phyloP scores from a whole-genome alignment of 2,797 vertebrate genomes.

The Muscicapa striata region DNA sequence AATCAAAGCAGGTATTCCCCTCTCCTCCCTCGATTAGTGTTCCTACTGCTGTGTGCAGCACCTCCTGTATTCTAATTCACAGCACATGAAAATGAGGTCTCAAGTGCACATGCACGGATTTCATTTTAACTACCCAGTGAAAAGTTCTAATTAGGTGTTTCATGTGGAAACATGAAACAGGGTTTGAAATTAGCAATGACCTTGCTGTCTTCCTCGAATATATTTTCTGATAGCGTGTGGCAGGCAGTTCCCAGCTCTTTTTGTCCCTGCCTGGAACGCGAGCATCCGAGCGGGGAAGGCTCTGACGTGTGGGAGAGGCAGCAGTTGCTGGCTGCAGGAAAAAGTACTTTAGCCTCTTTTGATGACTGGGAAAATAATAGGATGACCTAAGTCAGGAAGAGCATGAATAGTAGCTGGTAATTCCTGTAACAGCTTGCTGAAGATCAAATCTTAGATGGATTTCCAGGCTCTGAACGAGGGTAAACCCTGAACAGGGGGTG shows the following conservation, averaged over 20 bases:
- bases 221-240: not conserved
- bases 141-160: conserved; percentile 64
- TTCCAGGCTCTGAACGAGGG: not conserved
- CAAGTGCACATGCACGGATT: not conserved
- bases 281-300: fast-evolving
- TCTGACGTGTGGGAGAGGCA: not conserved
- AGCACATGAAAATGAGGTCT: conserved; percentile 41
- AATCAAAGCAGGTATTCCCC: conserved; percentile 44
- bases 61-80: conserved; percentile 33
- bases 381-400: conserved; percentile 56
- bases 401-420: conserved; percentile 3
- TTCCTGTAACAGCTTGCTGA: conserved; percentile 23
- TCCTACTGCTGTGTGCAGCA: not conserved
- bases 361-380: conserved; percentile 33
- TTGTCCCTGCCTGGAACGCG: not conserved
- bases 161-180: conserved; percentile 53
- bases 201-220: not conserved
- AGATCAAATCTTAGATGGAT: conserved; percentile 10
- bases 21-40: conserved; percentile 34
- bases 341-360: conserved; percentile 13
- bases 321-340: conserved; percentile 5
- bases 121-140: conserved; percentile 33
- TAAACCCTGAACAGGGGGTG: not conserved
- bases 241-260: conserved; percentile 1
- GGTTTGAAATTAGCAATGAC: conserved; percentile 42